A percentile compares a stretch with the other conserved stretches of the same genome.
Evolutionary conservation across 2,113 vertebrate species (phyloP).

Genomic region (Isurus oxyrinchus): DNA sequence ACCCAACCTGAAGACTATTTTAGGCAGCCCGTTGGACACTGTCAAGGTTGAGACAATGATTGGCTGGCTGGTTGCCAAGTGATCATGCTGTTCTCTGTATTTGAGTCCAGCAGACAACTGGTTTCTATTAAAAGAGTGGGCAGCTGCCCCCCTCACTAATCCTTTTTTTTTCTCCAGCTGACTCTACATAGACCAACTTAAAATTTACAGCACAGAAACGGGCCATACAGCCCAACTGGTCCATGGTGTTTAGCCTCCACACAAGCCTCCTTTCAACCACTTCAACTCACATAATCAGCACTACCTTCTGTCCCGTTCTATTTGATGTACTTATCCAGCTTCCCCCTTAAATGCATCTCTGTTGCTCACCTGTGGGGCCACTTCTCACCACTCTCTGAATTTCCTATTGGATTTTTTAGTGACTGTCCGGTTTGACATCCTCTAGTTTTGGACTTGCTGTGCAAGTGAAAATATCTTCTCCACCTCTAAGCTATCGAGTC

Average conservation of each 20-base stretch:
- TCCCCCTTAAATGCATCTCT: no score
- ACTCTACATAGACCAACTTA: background rate
- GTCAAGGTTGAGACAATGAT: background rate
- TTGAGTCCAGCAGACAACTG: background rate
- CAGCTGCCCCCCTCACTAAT: no score
- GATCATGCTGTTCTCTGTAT: background rate
- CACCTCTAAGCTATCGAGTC: no score
- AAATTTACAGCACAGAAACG: background rate
- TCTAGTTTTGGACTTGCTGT: background rate
- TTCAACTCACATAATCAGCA: no score
- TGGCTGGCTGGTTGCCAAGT: background rate
- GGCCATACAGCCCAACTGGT: background rate
- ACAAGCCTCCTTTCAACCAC: no score
- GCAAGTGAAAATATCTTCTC: background rate
- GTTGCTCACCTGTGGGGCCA: no score
- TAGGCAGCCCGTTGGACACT: background rate
- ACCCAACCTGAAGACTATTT: background rate
- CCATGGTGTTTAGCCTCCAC: no score
- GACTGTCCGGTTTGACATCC: background rate
- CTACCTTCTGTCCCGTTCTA: no score
- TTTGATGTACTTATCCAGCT: no score
- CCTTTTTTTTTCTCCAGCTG: no score
- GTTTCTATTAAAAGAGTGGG: constrained; percentile 11
- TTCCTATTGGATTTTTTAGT: background rate
- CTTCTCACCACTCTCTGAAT: background rate